Evolutionary conservation across 2,113 vertebrate genomes (phyloP).

Genomic region (Sylvietta virens): DNA sequence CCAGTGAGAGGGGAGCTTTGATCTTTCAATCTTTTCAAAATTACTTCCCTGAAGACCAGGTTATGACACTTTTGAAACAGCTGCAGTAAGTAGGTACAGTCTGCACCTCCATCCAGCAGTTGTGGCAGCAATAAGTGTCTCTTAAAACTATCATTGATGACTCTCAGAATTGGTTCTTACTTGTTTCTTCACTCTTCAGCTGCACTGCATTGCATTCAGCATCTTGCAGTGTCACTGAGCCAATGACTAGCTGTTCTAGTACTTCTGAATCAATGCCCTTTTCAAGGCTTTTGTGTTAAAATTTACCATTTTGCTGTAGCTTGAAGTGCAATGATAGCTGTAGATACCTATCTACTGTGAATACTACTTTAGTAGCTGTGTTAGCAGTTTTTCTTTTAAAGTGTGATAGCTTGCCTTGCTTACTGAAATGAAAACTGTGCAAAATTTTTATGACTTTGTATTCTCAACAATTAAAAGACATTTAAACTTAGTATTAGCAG

Average conservation of each 20-base stretch:
- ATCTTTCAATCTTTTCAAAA: background rate
- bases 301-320: background rate
- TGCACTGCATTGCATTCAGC: fast-evolving
- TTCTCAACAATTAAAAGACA: background rate
- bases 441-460: background rate
- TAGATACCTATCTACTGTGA: background rate
- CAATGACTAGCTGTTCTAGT: background rate
- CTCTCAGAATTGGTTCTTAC: background rate
- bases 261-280: background rate
- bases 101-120: background rate
- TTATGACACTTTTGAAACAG: background rate
- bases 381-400: background rate
- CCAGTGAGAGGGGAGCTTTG: background rate
- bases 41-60: background rate
- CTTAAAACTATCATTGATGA: background rate
- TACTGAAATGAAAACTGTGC: background rate
- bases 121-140: background rate
- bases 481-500: background rate
- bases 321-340: background rate
- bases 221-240: background rate
- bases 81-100: background rate
- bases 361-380: background rate
- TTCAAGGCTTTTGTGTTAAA: background rate
- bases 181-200: background rate
- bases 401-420: background rate